These are phyloP conservation scores for Sinohyriopsis cumingii DNA, from an alignment of 2,888 invertebrate genomes.

Conservation along the genomic window DNA sequence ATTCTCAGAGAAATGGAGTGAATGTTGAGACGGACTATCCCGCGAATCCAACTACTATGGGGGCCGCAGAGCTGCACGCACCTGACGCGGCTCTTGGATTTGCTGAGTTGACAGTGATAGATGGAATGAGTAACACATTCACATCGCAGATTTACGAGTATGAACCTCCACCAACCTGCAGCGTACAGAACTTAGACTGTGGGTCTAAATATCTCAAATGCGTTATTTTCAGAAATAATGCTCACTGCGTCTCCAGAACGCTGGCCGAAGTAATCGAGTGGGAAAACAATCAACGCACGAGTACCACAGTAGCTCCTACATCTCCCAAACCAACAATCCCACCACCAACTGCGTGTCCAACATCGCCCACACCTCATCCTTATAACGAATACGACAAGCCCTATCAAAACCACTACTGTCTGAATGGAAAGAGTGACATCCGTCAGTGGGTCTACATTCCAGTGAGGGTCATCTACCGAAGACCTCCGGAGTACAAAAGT, in stretches of 20 bases:
- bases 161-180: constrained; percentile 49
- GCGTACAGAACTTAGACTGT: constrained; percentile 16
- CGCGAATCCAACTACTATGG: constrained; percentile 31
- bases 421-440: no score
- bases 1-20: constrained; percentile 17
- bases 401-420: no score
- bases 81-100: constrained; percentile 49
- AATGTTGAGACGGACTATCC: constrained; percentile 36
- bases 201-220: no score
- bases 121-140: constrained; percentile 44
- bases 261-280: constrained; percentile 31
- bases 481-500: constrained; percentile 51
- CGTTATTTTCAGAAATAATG: constrained; percentile 33
- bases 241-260: constrained; percentile 34
- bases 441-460: constrained; percentile 59
- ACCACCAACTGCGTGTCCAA: no score
- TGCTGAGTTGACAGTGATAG: constrained; percentile 38
- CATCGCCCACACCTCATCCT: no score
- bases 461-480: constrained; percentile 49
- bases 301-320: background rate
- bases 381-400: no score
- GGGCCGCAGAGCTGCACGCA: constrained; percentile 32
- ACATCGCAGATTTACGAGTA: constrained; percentile 43
- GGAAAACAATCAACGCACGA: constrained; percentile 17
- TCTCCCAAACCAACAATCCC: no score